Evolutionary conservation across 2,797 vertebrate genomes (phyloP), one percentile per base, ranked within the genome.

Genomic region (Sorex maritimensis): DNA sequence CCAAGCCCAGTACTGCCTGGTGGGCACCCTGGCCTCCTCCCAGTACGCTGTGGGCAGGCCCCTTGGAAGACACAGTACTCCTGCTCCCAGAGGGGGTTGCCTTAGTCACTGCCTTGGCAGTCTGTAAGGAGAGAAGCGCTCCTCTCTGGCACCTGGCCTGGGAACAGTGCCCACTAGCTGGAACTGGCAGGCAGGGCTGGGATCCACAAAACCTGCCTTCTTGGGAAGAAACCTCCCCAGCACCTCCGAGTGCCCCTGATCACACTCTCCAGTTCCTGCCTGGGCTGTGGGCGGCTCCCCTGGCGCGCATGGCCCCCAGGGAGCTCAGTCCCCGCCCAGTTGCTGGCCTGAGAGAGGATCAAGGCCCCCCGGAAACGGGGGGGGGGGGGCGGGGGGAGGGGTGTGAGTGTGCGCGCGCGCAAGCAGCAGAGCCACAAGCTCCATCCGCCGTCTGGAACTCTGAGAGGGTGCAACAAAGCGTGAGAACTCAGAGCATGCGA

Each of bases 31-130:
- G 84, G 94, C 72, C 55, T 90, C 67, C 79, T 81, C 94, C 72
- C 88, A 94, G 92, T 71, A 94, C 94, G 93, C 68, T 0, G 86
- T 94, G 85, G 94, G 96, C 86, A 68, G 91, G 63, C 77, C 69
- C 24, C 2, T 7, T 28, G 65, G 49, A 67, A 92, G 81, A 73
- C n/a, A 23, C 81, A 69, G 23, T 5, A 83, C 58, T 81, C 77
- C 52, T 38, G 41, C 44, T 0, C 74, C 68, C 69, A 0, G 2
- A 41, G 68, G 55, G 86, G 90, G 67, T 65, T 24, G 77, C 84
- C 80, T 97, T 85, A 94, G 94, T 95, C 90, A 94, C 82, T 44
- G 88, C 68, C 52, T 55, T 55, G 68, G 63, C 0, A 72, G 81
- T 78, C 94, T 95, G 93, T 92, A 90, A 84, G 84, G 81, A 93